These are phyloP conservation scores for Pseudomyrmex cubaensis DNA, from an alignment of 1,140 invertebrate genomes.

Conservation along the genomic window DNA sequence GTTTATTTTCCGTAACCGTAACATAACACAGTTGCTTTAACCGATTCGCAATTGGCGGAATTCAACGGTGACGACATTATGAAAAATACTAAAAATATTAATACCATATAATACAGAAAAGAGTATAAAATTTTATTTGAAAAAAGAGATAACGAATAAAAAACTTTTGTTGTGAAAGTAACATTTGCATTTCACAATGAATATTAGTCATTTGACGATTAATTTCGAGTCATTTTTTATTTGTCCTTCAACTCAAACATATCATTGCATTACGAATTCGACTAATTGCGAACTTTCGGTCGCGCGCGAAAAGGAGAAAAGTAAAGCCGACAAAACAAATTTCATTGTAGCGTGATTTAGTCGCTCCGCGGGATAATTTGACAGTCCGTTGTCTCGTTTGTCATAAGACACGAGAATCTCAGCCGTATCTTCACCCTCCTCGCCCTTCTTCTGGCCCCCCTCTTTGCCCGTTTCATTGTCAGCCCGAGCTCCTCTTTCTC, in stretches of 20 bases:
- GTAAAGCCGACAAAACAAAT: constrained; percentile 33
- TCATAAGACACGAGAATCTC: constrained; percentile 63
- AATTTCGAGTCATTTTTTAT: constrained; percentile 33
- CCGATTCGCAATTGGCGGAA: neutral
- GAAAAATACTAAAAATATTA: neutral
- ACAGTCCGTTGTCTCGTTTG: constrained; percentile 67
- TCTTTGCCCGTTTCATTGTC: constrained; percentile 44
- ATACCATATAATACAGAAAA: too few species aligned
- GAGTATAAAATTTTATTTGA: too few species aligned
- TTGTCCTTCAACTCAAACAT: constrained; percentile 27
- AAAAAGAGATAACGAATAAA: too few species aligned
- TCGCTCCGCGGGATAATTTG: constrained; percentile 59
- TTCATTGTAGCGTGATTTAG: constrained; percentile 55
- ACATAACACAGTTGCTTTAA: neutral
- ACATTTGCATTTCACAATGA: too few species aligned
- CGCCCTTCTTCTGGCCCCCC: constrained; percentile 14
- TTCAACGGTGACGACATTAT: constrained; percentile 28
- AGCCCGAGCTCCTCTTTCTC: constrained; percentile 47
- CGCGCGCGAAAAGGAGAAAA: constrained; percentile 31
- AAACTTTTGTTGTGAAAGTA: too few species aligned
- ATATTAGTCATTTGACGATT: neutral
- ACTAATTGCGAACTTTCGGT: constrained; percentile 6
- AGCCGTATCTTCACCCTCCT: constrained; percentile 45
- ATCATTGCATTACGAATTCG: neutral
- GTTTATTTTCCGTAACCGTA: constrained; percentile 8